Evolutionary conservation across 2,888 invertebrate genomes (phyloP).

Genomic region (Adelphocoris suturalis): DNA sequence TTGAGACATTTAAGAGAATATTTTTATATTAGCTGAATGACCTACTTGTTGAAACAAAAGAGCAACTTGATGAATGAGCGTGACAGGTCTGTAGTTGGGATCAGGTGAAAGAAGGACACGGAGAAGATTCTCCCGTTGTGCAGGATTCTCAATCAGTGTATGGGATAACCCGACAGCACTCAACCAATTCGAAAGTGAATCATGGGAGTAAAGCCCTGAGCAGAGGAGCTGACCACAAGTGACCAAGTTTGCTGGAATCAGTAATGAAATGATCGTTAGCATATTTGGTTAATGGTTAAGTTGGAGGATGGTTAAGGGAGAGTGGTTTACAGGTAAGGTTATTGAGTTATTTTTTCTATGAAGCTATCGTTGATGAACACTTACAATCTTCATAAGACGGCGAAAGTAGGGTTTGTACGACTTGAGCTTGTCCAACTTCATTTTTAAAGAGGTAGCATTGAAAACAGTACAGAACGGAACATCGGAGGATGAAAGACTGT

Average conservation of each 20-base stretch:
- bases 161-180: conserved; percentile 95
- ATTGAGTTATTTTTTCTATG: neutral
- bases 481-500: conserved; percentile 93
- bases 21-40: neutral
- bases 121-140: conserved; percentile 93
- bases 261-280: neutral
- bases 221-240: conserved; percentile 92
- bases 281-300: too few relatives aligned
- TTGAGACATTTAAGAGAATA: too few relatives aligned
- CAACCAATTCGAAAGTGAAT: conserved; percentile 96
- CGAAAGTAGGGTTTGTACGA: conserved; percentile 91
- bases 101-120: conserved; percentile 90
- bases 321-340: too few relatives aligned
- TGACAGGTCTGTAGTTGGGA: conserved; percentile 89
- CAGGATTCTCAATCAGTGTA: conserved; percentile 90
- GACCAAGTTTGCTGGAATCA: conserved; percentile 77
- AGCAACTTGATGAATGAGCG: conserved; percentile 93
- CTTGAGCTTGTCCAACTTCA: conserved; percentile 90
- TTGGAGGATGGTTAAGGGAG: too few relatives aligned
- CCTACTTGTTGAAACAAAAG: conserved; percentile 87
- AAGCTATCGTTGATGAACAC: conserved; percentile 2
- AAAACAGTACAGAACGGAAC: conserved; percentile 98
- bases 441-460: conserved; percentile 97
- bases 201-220: conserved; percentile 93
- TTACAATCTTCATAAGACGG: conserved; percentile 89